These are phyloP conservation scores for Scomber colias DNA, from an alignment of 2,113 vertebrate species.

Conservation along the genomic window DNA sequence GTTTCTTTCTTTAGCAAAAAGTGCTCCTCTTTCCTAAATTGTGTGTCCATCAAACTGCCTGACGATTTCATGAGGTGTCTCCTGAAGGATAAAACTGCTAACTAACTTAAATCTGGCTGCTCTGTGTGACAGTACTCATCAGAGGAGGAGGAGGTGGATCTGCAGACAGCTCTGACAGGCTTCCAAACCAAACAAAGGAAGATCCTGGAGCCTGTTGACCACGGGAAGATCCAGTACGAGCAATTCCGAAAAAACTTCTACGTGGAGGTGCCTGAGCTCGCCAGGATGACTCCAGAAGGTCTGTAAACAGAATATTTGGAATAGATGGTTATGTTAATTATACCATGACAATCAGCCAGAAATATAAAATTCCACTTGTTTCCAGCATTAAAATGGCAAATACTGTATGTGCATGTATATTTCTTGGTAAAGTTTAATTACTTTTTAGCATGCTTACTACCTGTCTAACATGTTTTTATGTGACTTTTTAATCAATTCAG, in stretches of 20 bases:
- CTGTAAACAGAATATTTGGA: conserved; percentile 20
- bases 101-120: neutral
- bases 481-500: conserved; percentile 70
- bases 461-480: neutral
- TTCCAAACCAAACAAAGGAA: conserved; percentile 99
- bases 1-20: neutral
- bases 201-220: conserved; percentile 96
- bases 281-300: conserved; percentile 95
- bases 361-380: too few relatives aligned
- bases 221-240: conserved; percentile 97
- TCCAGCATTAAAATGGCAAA: too few relatives aligned
- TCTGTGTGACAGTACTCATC: conserved; percentile 92
- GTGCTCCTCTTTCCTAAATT: neutral
- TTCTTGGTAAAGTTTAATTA: too few relatives aligned
- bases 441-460: neutral
- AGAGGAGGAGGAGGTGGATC: conserved; percentile 98
- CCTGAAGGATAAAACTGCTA: neutral
- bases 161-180: conserved; percentile 96
- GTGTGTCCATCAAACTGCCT: neutral
- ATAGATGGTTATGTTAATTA: neutral
- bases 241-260: conserved; percentile 98
- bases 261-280: conserved; percentile 97
- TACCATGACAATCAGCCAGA: too few relatives aligned
- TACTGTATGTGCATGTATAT: too few relatives aligned
- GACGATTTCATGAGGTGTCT: too few relatives aligned